Evolutionary conservation across 2,888 invertebrate species (phyloP).

Genomic region (Fragum fragum): DNA sequence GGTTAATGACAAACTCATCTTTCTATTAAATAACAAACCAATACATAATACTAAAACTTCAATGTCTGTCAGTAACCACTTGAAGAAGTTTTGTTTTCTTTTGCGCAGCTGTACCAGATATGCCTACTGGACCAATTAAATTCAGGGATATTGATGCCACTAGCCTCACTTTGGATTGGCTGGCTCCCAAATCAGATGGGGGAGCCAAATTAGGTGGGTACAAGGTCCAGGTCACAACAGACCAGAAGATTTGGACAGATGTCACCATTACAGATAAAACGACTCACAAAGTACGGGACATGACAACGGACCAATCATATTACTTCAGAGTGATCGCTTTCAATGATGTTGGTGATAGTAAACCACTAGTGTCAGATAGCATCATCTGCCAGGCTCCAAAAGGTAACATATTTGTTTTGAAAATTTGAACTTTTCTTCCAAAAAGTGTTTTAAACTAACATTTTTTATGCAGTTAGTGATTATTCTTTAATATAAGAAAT

Average conservation of each 20-base stretch:
- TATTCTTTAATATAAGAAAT: too few relatives aligned
- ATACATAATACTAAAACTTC: too few relatives aligned
- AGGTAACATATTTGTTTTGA: slow-evolving; percentile 73
- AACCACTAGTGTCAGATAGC: slow-evolving; percentile 78
- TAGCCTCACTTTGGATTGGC: slow-evolving; percentile 85
- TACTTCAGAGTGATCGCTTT: slow-evolving; percentile 85
- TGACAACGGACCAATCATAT: slow-evolving; percentile 81
- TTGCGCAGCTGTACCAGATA: slow-evolving; percentile 78
- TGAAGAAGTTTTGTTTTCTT: not conserved
- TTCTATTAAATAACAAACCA: too few relatives aligned
- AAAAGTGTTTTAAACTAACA: too few relatives aligned
- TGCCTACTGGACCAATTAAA: slow-evolving; percentile 82
- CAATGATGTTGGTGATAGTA: slow-evolving; percentile 83
- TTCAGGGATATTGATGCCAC: slow-evolving; percentile 75
- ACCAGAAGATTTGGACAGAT: slow-evolving; percentile 96
- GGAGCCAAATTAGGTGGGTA: slow-evolving; percentile 85
- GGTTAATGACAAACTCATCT: too few relatives aligned
- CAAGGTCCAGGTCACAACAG: slow-evolving; percentile 80
- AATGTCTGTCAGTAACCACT: too few relatives aligned
- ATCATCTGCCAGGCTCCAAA: slow-evolving; percentile 76
- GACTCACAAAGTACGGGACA: slow-evolving; percentile 78
- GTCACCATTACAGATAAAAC: slow-evolving; percentile 95
- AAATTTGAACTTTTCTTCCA: too few relatives aligned
- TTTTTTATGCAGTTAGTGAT: too few relatives aligned
- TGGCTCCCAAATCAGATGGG: slow-evolving; percentile 86